These are phyloP conservation scores for Anniella stebbinsi DNA, from an alignment of 2,797 vertebrate genomes.

Conservation along the genomic window DNA sequence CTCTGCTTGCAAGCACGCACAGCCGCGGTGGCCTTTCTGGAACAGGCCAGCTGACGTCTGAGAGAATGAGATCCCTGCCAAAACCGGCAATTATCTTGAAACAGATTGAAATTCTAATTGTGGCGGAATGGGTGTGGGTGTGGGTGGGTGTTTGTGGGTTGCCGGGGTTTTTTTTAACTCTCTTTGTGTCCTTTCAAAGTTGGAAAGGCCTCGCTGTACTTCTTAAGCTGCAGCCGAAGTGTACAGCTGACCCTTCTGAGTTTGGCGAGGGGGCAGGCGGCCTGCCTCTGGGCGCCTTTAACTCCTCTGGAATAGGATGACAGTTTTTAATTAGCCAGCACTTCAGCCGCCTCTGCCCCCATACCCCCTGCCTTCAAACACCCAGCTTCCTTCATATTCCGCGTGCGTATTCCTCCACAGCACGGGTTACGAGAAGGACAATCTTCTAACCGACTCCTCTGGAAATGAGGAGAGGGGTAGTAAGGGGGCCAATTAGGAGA, in stretches of 20 bases:
- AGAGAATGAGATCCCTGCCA: constrained; percentile 58
- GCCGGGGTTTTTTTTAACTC: neutral
- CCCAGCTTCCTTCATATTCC: constrained; percentile 49
- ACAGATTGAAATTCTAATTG: constrained; percentile 65
- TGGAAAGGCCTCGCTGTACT: constrained; percentile 37
- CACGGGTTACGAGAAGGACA: neutral
- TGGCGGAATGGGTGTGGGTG: constrained; percentile 18
- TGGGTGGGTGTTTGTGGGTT: neutral
- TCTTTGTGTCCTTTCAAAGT: constrained; percentile 51
- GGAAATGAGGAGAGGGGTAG: constrained; percentile 42
- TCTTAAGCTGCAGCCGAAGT: constrained; percentile 49
- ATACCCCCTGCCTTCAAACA: constrained; percentile 27
- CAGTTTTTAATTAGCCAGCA: constrained; percentile 48
- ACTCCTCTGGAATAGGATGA: constrained; percentile 50
- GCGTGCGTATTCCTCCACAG: constrained; percentile 51
- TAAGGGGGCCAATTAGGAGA: constrained; percentile 52
- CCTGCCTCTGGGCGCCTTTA: constrained; percentile 34
- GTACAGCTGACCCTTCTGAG: constrained; percentile 29
- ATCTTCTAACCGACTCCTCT: constrained; percentile 41
- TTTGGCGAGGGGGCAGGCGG: constrained; percentile 17
- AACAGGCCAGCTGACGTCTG: constrained; percentile 59
- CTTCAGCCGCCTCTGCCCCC: neutral
- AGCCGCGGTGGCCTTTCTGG: constrained; percentile 46
- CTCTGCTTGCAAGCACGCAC: constrained; percentile 40
- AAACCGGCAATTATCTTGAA: constrained; percentile 64